phyloP scores from a whole-genome alignment of 2,888 invertebrate genomes.

The Euzophera pinguis region DNA sequence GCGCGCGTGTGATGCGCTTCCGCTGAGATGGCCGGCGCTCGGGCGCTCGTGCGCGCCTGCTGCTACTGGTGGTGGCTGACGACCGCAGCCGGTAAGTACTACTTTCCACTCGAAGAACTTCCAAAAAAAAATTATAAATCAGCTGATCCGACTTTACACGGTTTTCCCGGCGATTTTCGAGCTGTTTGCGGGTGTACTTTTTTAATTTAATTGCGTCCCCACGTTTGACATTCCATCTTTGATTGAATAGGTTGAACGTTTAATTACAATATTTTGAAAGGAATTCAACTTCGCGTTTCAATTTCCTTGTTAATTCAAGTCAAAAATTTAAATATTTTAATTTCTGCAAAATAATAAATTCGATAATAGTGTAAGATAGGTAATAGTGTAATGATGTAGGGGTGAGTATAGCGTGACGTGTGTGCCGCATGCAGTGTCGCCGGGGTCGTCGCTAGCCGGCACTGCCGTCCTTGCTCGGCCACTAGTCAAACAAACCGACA shows the following conservation, averaged over 20 bases:
- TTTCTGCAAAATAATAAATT: background rate
- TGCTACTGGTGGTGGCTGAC: slow-evolving; percentile 78
- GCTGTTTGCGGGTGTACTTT: slow-evolving; percentile 37
- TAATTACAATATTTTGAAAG: slow-evolving; percentile 31
- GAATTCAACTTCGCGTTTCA: slow-evolving; percentile 8
- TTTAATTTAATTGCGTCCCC: slow-evolving; percentile 38
- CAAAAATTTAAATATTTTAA: background rate
- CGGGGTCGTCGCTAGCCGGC: slow-evolving; percentile 39
- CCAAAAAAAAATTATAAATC: slow-evolving; percentile 29
- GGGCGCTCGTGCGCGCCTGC: slow-evolving; percentile 78
- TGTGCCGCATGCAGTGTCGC: slow-evolving; percentile 12
- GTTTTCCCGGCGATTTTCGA: slow-evolving; percentile 40
- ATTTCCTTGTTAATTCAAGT: background rate
- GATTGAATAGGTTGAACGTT: slow-evolving; percentile 38
- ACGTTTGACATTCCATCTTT: slow-evolving; percentile 30
- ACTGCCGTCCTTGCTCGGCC: slow-evolving; percentile 46
- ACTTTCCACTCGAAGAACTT: background rate
- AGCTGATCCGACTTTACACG: slow-evolving; percentile 58
- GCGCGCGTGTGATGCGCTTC: slow-evolving; percentile 77
- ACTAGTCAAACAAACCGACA: slow-evolving; percentile 47
- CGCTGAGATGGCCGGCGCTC: slow-evolving; percentile 79
- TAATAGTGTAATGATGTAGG: slow-evolving; percentile 5
- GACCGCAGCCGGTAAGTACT: slow-evolving; percentile 75
- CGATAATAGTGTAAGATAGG: background rate
- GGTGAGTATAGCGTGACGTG: slow-evolving; percentile 13